Evolutionary conservation across 1,140 invertebrate species (phyloP).

Genomic region (Gonatopus flavifemur): DNA sequence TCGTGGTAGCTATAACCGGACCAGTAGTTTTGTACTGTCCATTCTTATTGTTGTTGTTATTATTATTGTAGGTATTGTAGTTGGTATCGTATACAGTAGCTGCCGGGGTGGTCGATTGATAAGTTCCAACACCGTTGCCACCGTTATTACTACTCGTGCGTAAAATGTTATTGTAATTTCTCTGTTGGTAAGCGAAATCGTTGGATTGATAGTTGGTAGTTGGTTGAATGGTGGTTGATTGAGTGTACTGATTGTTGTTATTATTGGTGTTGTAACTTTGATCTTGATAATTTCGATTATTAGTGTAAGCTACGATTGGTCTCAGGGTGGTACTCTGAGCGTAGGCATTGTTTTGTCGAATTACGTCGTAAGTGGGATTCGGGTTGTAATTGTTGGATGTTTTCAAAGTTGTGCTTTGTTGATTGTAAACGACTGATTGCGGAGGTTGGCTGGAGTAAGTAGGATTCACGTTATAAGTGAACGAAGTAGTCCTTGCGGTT

Average conservation of each 20-base stretch:
- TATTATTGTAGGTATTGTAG: constrained; percentile 38
- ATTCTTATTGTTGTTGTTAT: constrained; percentile 44
- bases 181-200: constrained; percentile 45
- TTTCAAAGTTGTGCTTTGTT: constrained; percentile 5
- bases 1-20: too few species aligned
- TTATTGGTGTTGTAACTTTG: constrained; percentile 28
- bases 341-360: constrained; percentile 32
- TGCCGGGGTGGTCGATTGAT: constrained; percentile 39
- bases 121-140: too few species aligned
- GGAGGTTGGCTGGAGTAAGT: too few species aligned
- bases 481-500: constrained; percentile 34
- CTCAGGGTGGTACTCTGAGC: constrained; percentile 24
- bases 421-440: too few species aligned
- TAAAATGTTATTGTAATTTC: constrained; percentile 48
- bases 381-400: constrained; percentile 24
- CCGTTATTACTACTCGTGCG: constrained; percentile 37
- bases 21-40: constrained; percentile 28
- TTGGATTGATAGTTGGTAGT: constrained; percentile 43
- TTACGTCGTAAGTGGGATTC: constrained; percentile 33
- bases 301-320: constrained; percentile 22
- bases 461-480: constrained; percentile 27
- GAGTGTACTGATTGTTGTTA: constrained; percentile 27
- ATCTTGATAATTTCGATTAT: constrained; percentile 28
- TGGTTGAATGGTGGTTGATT: constrained; percentile 41
- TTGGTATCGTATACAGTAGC: constrained; percentile 37